phyloP scores from a whole-genome alignment of 2,888 invertebrate species.

The Phyto melanocephala region DNA sequence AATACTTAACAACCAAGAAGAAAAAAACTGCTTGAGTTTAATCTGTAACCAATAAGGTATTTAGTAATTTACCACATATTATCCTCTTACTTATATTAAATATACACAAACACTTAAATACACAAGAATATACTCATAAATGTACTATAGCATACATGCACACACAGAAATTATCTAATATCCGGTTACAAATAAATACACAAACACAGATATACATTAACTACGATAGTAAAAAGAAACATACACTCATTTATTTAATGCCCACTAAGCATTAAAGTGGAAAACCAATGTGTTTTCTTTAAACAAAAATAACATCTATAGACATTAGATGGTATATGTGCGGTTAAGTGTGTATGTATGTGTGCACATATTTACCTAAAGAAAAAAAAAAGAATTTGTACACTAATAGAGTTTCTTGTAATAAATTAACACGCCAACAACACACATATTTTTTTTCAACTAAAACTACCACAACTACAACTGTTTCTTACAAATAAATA shows the following conservation, averaged over 20 bases:
- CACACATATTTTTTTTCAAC: constrained; percentile 33
- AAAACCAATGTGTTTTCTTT: constrained; percentile 59
- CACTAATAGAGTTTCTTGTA: constrained; percentile 48
- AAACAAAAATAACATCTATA: constrained; percentile 11
- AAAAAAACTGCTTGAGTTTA: constrained; percentile 8
- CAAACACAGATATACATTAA: background rate
- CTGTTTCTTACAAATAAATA: constrained; percentile 36
- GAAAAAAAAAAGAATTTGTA: constrained; percentile 1
- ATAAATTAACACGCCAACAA: constrained; percentile 60
- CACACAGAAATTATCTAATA: constrained; percentile 21
- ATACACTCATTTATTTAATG: constrained; percentile 35
- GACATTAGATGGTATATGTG: background rate
- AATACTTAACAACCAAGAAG: background rate
- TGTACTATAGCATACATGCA: background rate
- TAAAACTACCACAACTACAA: constrained; percentile 39
- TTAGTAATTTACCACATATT: constrained; percentile 46
- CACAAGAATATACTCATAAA: background rate
- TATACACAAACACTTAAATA: background rate
- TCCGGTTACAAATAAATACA: background rate
- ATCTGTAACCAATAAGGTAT: constrained; percentile 38
- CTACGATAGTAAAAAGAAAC: background rate
- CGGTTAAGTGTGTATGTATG: background rate
- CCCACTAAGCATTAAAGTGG: constrained; percentile 60
- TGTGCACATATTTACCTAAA: constrained; percentile 7
- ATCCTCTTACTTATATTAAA: background rate